Conservation (phyloP, 1,140 invertebrate species). For the Lasaia peninsularis region DNA sequence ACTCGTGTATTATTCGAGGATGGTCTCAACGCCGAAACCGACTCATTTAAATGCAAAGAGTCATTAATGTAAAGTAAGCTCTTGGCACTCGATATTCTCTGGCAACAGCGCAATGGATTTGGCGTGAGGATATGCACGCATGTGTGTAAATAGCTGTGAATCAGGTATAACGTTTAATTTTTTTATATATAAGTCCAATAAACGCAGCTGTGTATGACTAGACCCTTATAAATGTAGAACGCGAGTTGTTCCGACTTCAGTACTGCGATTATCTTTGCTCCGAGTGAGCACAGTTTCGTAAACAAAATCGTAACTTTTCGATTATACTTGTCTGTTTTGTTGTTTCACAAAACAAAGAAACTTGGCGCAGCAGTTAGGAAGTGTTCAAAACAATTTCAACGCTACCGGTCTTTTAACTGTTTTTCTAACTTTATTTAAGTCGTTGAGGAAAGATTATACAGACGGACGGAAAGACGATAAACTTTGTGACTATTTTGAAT, state of each 20-base stretch:
- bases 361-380: slow-evolving; percentile 23
- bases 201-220: background rate
- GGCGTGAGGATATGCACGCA: too few relatives aligned
- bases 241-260: slow-evolving; percentile 15
- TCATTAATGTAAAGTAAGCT: too few relatives aligned
- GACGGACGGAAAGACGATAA: slow-evolving; percentile 2
- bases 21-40: too few relatives aligned
- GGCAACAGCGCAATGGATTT: too few relatives aligned
- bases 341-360: slow-evolving; percentile 24
- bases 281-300: slow-evolving; percentile 23
- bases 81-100: too few relatives aligned
- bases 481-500: background rate
- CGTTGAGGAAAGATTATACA: slow-evolving; percentile 14
- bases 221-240: background rate
- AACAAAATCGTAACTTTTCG: slow-evolving; percentile 41
- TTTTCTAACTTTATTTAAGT: slow-evolving; percentile 23
- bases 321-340: slow-evolving; percentile 31
- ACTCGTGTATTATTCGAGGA: too few relatives aligned
- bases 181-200: too few relatives aligned
- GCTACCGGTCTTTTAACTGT: slow-evolving; percentile 19
- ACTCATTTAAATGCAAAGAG: too few relatives aligned
- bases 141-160: too few relatives aligned
- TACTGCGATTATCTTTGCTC: slow-evolving; percentile 21
- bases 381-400: slow-evolving; percentile 27
- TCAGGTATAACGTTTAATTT: too few relatives aligned